Conservation (phyloP, 2,113 vertebrate genomes). For the Petrocephalus zakoni region DNA sequence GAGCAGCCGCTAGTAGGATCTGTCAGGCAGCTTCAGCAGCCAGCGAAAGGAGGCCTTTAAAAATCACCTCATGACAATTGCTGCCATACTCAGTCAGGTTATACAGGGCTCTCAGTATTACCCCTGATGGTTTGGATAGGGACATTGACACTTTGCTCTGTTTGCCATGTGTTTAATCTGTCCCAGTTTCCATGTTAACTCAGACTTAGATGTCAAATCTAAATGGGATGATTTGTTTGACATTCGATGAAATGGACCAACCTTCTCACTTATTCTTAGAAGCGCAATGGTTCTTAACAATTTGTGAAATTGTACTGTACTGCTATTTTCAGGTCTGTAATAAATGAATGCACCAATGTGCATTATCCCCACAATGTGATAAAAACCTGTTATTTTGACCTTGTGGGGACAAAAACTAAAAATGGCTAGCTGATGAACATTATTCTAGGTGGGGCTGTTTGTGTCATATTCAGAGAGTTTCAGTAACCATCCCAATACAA, state of each 20-base stretch:
- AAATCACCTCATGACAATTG: background rate
- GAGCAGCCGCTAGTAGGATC: background rate
- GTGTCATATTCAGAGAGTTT: too few relatives aligned
- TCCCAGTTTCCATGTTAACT: constrained; percentile 3
- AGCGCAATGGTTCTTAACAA: background rate
- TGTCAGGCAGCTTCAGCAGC: constrained; percentile 7
- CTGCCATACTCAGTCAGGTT: background rate
- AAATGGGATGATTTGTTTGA: background rate
- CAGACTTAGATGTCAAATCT: background rate
- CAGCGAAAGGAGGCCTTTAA: background rate
- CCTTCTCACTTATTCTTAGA: background rate
- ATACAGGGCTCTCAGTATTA: background rate
- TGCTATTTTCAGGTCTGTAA: background rate
- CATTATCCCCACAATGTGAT: too few relatives aligned
- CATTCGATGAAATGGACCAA: background rate
- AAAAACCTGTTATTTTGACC: too few relatives aligned
- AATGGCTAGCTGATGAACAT: too few relatives aligned
- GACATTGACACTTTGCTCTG: background rate
- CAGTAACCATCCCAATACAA: too few relatives aligned
- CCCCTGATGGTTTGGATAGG: background rate
- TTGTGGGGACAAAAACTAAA: too few relatives aligned
- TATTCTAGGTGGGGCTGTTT: too few relatives aligned
- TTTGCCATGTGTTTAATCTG: background rate
- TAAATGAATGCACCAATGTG: too few relatives aligned
- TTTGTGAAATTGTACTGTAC: background rate